Conservation (phyloP, 2,113 vertebrate genomes). For the Sander vitreus region DNA sequence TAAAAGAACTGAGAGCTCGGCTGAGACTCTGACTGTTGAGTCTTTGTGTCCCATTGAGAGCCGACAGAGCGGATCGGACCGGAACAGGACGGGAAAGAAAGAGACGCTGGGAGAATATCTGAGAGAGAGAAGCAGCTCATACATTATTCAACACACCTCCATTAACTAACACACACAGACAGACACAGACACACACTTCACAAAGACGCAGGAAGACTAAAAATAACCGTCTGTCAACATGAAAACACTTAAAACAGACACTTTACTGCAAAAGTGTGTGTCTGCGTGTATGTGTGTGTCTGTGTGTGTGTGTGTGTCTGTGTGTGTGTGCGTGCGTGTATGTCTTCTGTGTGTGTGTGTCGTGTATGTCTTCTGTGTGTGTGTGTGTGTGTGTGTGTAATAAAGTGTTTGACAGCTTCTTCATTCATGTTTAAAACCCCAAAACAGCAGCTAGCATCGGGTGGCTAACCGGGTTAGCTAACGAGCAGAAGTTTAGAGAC, state of each 20-base stretch:
- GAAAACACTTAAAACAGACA: background rate
- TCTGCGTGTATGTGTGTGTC: no score
- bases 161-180: background rate
- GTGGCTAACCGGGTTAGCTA: slow-evolving; percentile 44
- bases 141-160: slow-evolving; percentile 44
- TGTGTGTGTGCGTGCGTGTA: no score
- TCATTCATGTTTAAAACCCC: background rate
- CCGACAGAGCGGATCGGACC: slow-evolving; percentile 7
- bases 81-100: background rate
- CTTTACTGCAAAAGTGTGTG: background rate
- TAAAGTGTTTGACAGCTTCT: background rate
- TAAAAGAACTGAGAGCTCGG: background rate
- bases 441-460: slow-evolving; percentile 31
- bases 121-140: slow-evolving; percentile 45
- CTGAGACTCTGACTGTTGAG: background rate
- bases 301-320: no score
- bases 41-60: slow-evolving; percentile 7
- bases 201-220: slow-evolving; percentile 14
- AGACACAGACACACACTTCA: slow-evolving; percentile 20
- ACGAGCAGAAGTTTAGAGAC: slow-evolving; percentile 26
- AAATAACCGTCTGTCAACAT: slow-evolving; percentile 23
- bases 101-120: background rate
- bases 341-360: no score
- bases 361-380: no score
- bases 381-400: no score